Evolutionary conservation across 1,140 invertebrate species (phyloP).

Genomic region (Zaprionus kolodkinae): DNA sequence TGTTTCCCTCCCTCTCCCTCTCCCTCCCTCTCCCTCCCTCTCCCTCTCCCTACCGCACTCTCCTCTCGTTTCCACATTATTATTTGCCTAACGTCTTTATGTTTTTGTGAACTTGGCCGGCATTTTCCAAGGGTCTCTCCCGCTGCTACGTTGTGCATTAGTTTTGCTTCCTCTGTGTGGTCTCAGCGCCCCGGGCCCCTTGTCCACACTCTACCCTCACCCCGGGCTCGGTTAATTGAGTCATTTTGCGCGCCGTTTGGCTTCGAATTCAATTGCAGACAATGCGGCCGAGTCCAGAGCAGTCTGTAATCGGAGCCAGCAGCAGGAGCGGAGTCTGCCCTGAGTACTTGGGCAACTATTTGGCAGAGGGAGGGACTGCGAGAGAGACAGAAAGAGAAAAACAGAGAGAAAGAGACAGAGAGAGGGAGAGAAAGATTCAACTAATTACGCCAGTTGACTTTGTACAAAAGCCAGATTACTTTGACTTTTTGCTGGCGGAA

Average conservation of each 20-base stretch:
- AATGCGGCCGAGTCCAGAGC: conserved; percentile 24
- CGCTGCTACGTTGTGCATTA: conserved; percentile 55
- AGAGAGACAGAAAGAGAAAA: not conserved
- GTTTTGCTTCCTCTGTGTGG: conserved; percentile 62
- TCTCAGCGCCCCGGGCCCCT: conserved; percentile 4
- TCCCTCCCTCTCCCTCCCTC: too few species aligned
- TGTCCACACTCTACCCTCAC: not conserved
- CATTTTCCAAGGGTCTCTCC: conserved; percentile 45
- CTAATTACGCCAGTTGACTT: conserved; percentile 39
- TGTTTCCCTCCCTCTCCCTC: too few species aligned
- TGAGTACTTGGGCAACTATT: conserved; percentile 18
- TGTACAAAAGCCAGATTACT: conserved; percentile 21
- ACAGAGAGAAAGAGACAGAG: not conserved
- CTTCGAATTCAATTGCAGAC: conserved; percentile 65
- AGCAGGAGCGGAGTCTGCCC: conserved; percentile 5
- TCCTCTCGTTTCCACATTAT: conserved; percentile 31
- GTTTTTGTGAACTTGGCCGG: conserved; percentile 60
- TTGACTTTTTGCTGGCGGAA: conserved; percentile 2
- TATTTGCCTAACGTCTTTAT: conserved; percentile 73
- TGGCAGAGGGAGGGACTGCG: not conserved
- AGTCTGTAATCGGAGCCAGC: conserved; percentile 23
- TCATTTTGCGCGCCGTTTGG: conserved; percentile 73
- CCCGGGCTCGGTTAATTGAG: conserved; percentile 60
- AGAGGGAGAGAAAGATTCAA: conserved; percentile 16
- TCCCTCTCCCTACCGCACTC: not conserved